These are phyloP conservation scores for Pseudeuparius sepicola DNA, from an alignment of 2,888 invertebrate genomes.

Conservation along the genomic window DNA sequence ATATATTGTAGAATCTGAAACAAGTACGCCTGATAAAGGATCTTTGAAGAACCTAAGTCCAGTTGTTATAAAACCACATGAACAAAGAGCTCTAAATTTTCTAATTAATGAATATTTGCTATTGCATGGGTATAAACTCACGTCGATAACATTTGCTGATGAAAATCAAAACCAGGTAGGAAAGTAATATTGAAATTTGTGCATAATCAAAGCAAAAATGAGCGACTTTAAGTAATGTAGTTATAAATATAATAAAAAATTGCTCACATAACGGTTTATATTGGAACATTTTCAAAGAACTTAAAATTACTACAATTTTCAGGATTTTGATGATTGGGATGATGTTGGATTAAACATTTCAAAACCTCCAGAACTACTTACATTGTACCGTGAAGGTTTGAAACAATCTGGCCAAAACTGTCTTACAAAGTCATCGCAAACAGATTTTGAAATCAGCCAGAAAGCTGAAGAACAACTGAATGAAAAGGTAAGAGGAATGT, in stretches of 20 bases:
- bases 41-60: constrained; percentile 36
- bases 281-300: too few relatives aligned
- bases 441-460: constrained; percentile 35
- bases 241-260: too few relatives aligned
- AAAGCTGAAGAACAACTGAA: too few relatives aligned
- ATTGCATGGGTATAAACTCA: constrained; percentile 69
- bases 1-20: constrained; percentile 44
- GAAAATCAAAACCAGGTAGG: constrained; percentile 78
- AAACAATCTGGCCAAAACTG: constrained; percentile 41
- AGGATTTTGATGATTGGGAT: constrained; percentile 89
- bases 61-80: constrained; percentile 62
- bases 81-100: constrained; percentile 75
- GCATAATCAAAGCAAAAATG: constrained; percentile 1
- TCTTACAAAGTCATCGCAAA: constrained; percentile 40
- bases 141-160: constrained; percentile 83
- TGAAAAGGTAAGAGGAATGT: too few relatives aligned
- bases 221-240: too few relatives aligned
- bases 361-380: constrained; percentile 64
- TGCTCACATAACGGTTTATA: too few relatives aligned
- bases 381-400: constrained; percentile 51
- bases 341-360: constrained; percentile 82
- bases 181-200: constrained; percentile 5
- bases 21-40: constrained; percentile 41
- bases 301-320: constrained; percentile 14
- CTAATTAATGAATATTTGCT: constrained; percentile 79